Percentiles rank a stretch among this genome's conserved stretches.
Evolutionary conservation across 2,113 vertebrate species (phyloP).

Genomic region (Seriola rivoliana): DNA sequence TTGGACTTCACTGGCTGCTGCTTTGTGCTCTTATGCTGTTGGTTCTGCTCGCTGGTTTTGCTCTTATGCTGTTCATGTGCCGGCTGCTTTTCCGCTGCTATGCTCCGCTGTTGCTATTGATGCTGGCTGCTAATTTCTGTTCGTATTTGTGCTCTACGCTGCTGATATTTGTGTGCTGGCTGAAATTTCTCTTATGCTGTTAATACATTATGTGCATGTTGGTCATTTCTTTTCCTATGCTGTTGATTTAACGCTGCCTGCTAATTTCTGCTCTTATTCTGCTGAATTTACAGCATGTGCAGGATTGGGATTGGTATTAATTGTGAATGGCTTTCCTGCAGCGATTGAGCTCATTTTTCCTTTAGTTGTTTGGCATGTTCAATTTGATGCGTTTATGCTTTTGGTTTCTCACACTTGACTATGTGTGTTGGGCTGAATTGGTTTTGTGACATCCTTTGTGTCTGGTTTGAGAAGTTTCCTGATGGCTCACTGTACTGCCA

Average conservation of each 20-base stretch:
- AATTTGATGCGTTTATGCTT: not conserved
- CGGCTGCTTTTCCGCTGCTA: not conserved
- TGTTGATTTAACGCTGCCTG: not conserved
- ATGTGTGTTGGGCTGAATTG: not conserved
- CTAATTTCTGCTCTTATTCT: not conserved
- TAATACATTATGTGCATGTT: not conserved
- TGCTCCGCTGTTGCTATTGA: not conserved
- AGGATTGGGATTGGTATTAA: not conserved
- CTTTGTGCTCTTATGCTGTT: not conserved
- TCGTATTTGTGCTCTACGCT: not conserved
- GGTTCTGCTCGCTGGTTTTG: no score
- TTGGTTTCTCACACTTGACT: not conserved
- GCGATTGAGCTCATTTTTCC: not conserved
- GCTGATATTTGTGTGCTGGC: not conserved
- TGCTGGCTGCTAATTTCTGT: not conserved
- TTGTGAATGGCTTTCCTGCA: not conserved
- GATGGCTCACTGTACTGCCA: not conserved
- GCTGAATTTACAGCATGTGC: not conserved
- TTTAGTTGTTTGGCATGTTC: not conserved
- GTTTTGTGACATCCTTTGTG: not conserved
- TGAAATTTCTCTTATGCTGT: not conserved
- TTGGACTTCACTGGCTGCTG: not conserved
- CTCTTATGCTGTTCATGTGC: no score
- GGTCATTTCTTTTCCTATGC: not conserved
- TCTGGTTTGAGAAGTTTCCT: not conserved